Evolutionary conservation across 2,797 vertebrate genomes (phyloP), one percentile per base, ranked within the genome.

Genomic region (Triplophysa yarkandensis): DNA sequence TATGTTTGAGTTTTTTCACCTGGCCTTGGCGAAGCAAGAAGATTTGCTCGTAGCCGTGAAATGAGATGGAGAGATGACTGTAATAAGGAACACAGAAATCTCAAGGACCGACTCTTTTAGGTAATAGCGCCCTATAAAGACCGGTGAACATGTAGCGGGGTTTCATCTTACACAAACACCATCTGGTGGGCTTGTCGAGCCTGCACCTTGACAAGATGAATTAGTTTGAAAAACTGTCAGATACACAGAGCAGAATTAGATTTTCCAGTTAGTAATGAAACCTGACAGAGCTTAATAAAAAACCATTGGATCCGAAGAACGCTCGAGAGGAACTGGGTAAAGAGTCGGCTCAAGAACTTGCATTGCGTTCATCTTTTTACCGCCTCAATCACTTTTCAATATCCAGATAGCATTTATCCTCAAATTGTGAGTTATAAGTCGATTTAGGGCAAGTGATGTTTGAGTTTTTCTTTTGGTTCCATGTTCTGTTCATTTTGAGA

Each of bases 221-320:
- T 90, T 89, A 89, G 83, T 88, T 72, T 86, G 86, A 88, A 86
- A 89, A 86, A 87, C 85, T 86, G 90, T 89, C 89, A 88, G 84
- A 89, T 86, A 88, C 85, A 87, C 74, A 70, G 36, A 72, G 73
- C 82, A 84, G 85, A 91, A 92, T 92, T 87, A 85, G 82, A 87
- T 90, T 87, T 88, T 86, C 82, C 77, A 73, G 83, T 87, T 87
- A 71, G 74, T 88, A 91, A 92, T 91, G 82, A 87, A 88, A 89
- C 84, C 84, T 83, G 87, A 89, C 86, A 83, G 86, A 84, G 82
- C 83, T 80, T 86, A 89, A 92, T 92, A 86, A 88, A 91, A 90
- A 87, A 85, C 36, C 41, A 64, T 83, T 85, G 79, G 36, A 82
- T 90, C 83, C 82, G 78, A 67, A 88, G 88, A 89, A 87, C 58